Conservation (phyloP, 2,113 vertebrate species). For the Myrmecophaga tridactyla region DNA sequence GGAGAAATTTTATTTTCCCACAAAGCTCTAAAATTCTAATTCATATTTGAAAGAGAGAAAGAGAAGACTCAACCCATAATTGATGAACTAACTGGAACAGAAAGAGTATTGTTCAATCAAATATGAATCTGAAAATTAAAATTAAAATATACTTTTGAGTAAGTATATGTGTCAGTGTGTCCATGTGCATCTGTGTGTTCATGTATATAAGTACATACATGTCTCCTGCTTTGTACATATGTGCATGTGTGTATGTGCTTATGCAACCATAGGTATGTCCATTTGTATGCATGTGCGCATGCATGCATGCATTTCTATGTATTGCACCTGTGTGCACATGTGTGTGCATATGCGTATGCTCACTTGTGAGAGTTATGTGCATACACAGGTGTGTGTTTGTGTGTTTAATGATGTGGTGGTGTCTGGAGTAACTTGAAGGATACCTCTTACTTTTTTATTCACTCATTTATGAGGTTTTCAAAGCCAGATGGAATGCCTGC, state of each 20-base stretch:
- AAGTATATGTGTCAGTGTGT: not conserved
- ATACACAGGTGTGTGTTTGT: too few species aligned
- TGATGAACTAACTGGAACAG: not conserved
- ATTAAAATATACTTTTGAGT: not conserved
- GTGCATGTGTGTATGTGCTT: not conserved
- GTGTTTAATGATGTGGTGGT: not conserved
- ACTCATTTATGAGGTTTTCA: not conserved
- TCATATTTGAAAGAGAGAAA: not conserved
- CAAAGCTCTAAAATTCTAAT: not conserved
- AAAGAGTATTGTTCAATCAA: not conserved
- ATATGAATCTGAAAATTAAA: not conserved
- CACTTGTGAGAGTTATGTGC: not conserved
- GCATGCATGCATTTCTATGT: too few species aligned
- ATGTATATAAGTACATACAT: too few species aligned
- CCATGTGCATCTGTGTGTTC: not conserved
- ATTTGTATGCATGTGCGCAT: not conserved
- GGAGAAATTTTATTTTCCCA: not conserved
- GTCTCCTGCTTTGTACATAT: too few species aligned
- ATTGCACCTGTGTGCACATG: too few species aligned
- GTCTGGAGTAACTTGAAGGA: not conserved
- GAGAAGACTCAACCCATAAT: not conserved
- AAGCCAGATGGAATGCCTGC: not conserved
- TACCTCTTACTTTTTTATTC: not conserved
- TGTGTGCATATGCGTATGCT: too few species aligned
- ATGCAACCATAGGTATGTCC: not conserved